These are phyloP conservation scores for Lerista edwardsae DNA, from an alignment of 2,797 vertebrate species.

Conservation along the genomic window DNA sequence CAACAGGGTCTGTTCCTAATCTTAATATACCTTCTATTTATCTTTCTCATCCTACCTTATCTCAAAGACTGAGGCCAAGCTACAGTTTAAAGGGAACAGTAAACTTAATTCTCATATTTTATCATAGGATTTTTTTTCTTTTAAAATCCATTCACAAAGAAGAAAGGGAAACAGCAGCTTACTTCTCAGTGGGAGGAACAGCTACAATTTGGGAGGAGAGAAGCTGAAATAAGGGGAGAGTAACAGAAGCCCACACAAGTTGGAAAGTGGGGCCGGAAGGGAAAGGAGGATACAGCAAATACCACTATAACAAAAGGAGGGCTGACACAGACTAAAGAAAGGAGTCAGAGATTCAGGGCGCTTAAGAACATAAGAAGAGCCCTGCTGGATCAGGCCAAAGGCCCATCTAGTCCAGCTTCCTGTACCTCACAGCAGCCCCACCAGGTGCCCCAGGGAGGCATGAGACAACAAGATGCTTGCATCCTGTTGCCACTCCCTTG, in stretches of 20 bases:
- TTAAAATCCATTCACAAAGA: background rate
- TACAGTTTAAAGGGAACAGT: background rate
- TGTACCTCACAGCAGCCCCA: too few relatives aligned
- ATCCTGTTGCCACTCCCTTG: too few relatives aligned
- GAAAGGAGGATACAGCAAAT: too few relatives aligned
- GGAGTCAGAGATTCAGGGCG: background rate
- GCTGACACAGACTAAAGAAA: background rate
- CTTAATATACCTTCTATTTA: background rate
- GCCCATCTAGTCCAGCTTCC: too few relatives aligned
- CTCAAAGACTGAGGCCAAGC: background rate
- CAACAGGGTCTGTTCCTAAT: background rate
- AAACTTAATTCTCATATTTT: background rate
- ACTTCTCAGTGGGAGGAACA: background rate
- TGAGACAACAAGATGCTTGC: too few relatives aligned
- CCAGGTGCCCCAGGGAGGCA: too few relatives aligned
- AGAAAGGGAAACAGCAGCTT: background rate
- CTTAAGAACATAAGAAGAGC: too few relatives aligned
- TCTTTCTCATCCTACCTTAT: constrained; percentile 2
- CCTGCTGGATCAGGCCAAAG: too few relatives aligned
- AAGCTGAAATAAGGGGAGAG: background rate
- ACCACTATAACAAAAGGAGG: background rate
- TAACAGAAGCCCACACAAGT: background rate
- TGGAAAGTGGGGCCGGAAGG: background rate
- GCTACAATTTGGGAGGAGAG: background rate
- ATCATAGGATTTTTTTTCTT: background rate